A percentile compares a stretch with the other conserved stretches of the same genome.
Conservation (phyloP, 2,888 invertebrate genomes). For the Sipha maydis region DNA sequence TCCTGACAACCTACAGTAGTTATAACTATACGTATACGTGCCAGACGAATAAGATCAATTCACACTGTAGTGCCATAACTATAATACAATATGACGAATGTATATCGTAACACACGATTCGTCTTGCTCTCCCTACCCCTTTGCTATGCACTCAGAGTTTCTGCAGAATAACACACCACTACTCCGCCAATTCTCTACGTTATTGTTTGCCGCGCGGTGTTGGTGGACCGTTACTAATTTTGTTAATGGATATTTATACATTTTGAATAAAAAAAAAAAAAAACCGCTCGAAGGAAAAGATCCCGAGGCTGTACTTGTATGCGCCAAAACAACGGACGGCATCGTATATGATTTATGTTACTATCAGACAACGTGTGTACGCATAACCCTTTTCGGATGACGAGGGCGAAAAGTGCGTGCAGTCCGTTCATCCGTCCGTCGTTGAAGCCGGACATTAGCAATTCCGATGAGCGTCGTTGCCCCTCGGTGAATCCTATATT, state of each 20-base stretch:
- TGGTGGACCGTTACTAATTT: slow-evolving; percentile 23
- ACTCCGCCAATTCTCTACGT: no score
- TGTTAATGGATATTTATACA: background rate
- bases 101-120: no score
- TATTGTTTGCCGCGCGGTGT: background rate
- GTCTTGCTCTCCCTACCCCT: no score
- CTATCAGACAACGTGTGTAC: background rate
- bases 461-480: slow-evolving; percentile 33
- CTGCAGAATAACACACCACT: no score
- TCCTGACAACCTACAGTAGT: no score
- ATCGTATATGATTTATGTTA: slow-evolving; percentile 40
- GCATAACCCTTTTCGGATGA: slow-evolving; percentile 41
- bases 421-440: background rate
- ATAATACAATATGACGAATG: no score
- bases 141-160: no score
- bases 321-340: background rate
- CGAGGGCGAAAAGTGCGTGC: slow-evolving; percentile 17
- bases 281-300: background rate
- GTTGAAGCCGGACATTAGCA: slow-evolving; percentile 40
- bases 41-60: no score
- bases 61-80: no score
- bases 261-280: background rate
- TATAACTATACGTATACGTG: no score
- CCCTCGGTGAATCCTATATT: background rate
- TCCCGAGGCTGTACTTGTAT: background rate